phyloP scores from a whole-genome alignment of 2,888 invertebrate genomes.

The Glomeris marginata region DNA sequence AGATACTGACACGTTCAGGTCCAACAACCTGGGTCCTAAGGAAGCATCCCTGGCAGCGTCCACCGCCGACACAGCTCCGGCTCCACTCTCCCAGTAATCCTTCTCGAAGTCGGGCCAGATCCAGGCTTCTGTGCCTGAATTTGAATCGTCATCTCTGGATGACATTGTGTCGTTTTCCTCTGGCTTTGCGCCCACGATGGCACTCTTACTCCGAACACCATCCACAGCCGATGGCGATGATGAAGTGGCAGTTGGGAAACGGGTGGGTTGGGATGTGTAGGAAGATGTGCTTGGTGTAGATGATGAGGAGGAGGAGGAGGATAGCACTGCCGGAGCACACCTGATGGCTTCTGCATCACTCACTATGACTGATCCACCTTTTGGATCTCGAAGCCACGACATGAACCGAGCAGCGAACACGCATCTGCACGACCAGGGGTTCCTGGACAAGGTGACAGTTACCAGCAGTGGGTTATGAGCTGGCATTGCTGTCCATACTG shows the following conservation, averaged over 20 bases:
- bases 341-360: constrained; percentile 59
- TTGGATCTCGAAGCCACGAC: constrained; percentile 60
- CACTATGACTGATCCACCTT: constrained; percentile 38
- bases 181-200: too few species aligned
- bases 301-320: too few species aligned
- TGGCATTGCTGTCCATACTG: constrained; percentile 45
- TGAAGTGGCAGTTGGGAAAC: constrained; percentile 16
- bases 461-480: constrained; percentile 40
- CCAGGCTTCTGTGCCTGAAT: too few species aligned
- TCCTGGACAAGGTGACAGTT: constrained; percentile 57
- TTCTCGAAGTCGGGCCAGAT: constrained; percentile 4
- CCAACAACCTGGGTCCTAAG: constrained; percentile 57
- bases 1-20: constrained; percentile 63
- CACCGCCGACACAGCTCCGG: constrained; percentile 47
- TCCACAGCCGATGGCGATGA: constrained; percentile 37
- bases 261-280: constrained; percentile 15
- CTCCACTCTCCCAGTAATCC: background rate
- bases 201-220: constrained; percentile 41
- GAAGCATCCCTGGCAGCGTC: constrained; percentile 70
- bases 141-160: too few species aligned
- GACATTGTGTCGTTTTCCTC: constrained; percentile 47
- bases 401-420: constrained; percentile 66
- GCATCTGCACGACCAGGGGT: constrained; percentile 73
- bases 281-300: constrained; percentile 34
- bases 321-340: constrained; percentile 40